Evolutionary conservation across 2,888 invertebrate species (phyloP).

Genomic region (Rhagophthalmus giganteus): DNA sequence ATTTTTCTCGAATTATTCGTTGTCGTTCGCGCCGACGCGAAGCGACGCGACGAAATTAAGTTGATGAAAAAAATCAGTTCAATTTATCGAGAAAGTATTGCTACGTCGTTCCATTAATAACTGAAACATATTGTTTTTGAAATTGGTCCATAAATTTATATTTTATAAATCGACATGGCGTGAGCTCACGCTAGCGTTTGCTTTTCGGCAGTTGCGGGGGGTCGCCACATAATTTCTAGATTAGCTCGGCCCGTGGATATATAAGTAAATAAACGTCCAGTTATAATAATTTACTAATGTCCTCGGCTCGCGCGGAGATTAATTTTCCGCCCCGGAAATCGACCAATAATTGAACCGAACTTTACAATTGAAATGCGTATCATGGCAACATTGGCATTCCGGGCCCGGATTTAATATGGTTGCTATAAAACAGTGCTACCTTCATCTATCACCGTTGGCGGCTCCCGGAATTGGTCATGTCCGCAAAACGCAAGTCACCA

Average conservation of each 20-base stretch:
- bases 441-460: slow-evolving; percentile 44
- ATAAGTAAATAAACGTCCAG: slow-evolving; percentile 40
- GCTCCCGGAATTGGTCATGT: slow-evolving; percentile 47
- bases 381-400: slow-evolving; percentile 54
- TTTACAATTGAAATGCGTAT: slow-evolving; percentile 54
- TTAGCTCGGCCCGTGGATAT: slow-evolving; percentile 39
- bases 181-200: slow-evolving; percentile 39
- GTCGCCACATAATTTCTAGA: slow-evolving; percentile 40
- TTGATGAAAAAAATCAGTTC: slow-evolving; percentile 8
- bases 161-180: slow-evolving; percentile 44
- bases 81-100: slow-evolving; percentile 23
- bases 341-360: slow-evolving; percentile 32
- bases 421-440: slow-evolving; percentile 48
- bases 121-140: slow-evolving; percentile 40
- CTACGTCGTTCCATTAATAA: slow-evolving; percentile 34
- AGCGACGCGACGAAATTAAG: background rate
- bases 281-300: background rate
- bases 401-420: slow-evolving; percentile 51
- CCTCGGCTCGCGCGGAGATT: slow-evolving; percentile 3
- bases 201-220: slow-evolving; percentile 33
- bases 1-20: slow-evolving; percentile 3
- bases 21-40: background rate
- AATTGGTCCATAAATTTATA: slow-evolving; percentile 44
- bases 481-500: slow-evolving; percentile 41
- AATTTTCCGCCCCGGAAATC: slow-evolving; percentile 31